Conservation (phyloP, 2,113 vertebrate genomes). For the Scolopax mira region DNA sequence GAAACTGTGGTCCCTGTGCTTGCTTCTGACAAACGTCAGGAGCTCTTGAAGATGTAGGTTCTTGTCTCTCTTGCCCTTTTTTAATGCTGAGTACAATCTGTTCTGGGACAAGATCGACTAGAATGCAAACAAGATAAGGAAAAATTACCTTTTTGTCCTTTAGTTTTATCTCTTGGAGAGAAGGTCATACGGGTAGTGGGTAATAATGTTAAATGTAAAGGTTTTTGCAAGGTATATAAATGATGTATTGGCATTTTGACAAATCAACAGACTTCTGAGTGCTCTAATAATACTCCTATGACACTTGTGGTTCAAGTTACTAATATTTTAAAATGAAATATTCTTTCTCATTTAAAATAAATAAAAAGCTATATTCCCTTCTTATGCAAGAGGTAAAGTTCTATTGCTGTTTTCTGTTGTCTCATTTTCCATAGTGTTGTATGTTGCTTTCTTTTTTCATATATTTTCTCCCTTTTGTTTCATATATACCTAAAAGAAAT, state of each 20-base stretch:
- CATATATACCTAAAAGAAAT: neutral
- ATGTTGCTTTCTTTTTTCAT: neutral
- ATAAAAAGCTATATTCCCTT: neutral
- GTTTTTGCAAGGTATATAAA: neutral
- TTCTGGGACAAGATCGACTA: constrained; percentile 1
- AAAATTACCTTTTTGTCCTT: constrained; percentile 55
- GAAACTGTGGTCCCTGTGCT: neutral
- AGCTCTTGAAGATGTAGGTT: neutral
- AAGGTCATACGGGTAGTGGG: neutral
- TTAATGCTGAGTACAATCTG: neutral
- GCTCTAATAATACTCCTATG: neutral
- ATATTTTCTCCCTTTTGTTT: neutral
- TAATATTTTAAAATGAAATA: neutral
- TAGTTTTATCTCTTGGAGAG: neutral
- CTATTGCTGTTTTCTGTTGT: neutral
- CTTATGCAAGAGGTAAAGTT: neutral
- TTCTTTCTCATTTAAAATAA: neutral
- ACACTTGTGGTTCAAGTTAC: neutral
- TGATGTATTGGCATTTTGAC: constrained; percentile 3
- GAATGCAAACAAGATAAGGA: constrained; percentile 37
- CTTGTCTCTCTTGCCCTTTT: neutral
- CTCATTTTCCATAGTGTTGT: neutral
- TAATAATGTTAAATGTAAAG: neutral
- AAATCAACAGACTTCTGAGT: neutral
- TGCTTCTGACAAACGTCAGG: neutral